These are phyloP conservation scores for Anser cygnoides DNA, from an alignment of 2,113 vertebrate species.

Conservation along the genomic window DNA sequence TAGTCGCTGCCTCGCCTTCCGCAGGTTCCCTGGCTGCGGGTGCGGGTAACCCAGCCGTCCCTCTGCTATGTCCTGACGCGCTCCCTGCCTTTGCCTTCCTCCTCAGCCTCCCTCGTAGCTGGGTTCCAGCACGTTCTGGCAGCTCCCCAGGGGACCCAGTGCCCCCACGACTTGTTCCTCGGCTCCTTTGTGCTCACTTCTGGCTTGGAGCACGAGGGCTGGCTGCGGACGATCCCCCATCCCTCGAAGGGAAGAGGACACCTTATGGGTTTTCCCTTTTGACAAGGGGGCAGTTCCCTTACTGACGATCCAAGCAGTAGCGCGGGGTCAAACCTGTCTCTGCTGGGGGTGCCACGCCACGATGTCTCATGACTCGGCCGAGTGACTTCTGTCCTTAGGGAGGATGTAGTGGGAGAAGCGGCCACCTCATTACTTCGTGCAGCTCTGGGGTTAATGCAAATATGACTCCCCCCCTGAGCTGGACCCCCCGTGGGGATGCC, in stretches of 20 bases:
- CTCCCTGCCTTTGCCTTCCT: background rate
- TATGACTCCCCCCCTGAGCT: background rate
- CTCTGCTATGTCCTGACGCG: background rate
- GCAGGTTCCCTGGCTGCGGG: background rate
- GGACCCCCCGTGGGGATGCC: background rate
- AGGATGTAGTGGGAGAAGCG: background rate
- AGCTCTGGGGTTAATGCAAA: background rate
- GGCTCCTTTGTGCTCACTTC: background rate
- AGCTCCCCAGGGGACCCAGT: background rate
- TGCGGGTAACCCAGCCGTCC: background rate
- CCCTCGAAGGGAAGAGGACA: background rate
- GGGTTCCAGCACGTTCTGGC: background rate
- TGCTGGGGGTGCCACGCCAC: background rate
- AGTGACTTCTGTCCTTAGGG: background rate
- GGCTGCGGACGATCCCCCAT: background rate
- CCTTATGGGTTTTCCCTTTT: background rate
- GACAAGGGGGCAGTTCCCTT: background rate
- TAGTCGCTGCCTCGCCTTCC: background rate
- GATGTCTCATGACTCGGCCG: background rate
- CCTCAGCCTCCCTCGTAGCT: fast-evolving
- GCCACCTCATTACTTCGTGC: background rate
- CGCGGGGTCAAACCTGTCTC: background rate
- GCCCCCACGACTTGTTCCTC: background rate
- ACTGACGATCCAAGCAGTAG: background rate
- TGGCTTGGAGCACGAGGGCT: background rate